Evolutionary conservation across 2,113 vertebrate genomes (phyloP).

Genomic region (Colossoma macropomum): DNA sequence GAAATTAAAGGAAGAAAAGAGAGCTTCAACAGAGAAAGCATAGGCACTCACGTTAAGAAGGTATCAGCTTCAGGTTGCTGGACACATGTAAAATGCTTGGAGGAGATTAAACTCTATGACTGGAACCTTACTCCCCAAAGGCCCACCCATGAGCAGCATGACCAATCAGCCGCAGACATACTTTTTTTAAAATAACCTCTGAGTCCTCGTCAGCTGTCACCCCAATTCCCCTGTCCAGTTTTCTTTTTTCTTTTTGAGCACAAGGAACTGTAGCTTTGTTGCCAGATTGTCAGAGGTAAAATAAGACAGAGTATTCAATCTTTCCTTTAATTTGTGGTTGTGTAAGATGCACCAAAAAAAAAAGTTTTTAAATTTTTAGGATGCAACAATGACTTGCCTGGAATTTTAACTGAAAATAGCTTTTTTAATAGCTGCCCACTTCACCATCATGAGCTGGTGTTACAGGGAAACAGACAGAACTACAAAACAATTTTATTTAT

Average conservation of each 20-base stretch:
- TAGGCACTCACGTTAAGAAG: conserved; percentile 65
- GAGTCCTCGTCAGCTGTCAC: conserved; percentile 67
- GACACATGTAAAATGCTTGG: conserved; percentile 50
- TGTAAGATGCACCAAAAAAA: no score
- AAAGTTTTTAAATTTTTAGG: no score
- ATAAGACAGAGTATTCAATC: not conserved
- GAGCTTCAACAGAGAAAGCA: not conserved
- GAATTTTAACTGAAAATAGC: no score
- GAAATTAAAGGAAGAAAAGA: not conserved
- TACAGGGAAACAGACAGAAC: no score
- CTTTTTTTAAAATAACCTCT: conserved; percentile 77
- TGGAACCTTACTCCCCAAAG: conserved; percentile 49
- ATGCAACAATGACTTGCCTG: no score
- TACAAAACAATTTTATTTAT: no score
- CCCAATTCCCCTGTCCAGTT: conserved; percentile 27
- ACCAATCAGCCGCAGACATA: conserved; percentile 57
- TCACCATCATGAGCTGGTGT: no score
- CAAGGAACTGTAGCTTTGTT: not conserved
- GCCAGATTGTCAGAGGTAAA: conserved; percentile 24
- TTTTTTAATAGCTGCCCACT: no score
- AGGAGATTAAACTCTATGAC: conserved; percentile 51
- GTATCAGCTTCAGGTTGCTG: conserved; percentile 2
- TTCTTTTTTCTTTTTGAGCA: not conserved
- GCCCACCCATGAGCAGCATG: conserved; percentile 53
- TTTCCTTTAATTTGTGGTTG: no score